Base-by-base conservation (phyloP, 2,113 vertebrate species). In the Entelurus aequoreus region DNA sequence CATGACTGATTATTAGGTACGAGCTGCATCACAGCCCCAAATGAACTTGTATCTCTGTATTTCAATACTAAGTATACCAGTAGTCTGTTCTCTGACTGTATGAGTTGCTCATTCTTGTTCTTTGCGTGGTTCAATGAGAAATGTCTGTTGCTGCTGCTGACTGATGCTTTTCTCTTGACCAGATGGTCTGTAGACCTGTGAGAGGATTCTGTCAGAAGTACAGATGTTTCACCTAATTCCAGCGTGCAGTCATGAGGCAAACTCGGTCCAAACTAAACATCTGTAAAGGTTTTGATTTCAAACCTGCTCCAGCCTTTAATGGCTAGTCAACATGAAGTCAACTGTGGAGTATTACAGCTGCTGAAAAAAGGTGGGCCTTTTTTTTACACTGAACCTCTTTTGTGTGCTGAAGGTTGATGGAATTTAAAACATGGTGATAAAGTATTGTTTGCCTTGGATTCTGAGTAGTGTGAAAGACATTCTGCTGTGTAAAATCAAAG, bases 261-360 rank as follows among this genome's bases (percentile, higher is more conserved):
- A 37, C 52, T 62, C 15, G 1, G 60, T 86, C 86, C 86, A 86
- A 87, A 48, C 66, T 63, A 84, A 84, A 83, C 82, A 76, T 71
- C 68, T 14, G 48, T 3, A 63, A 62, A 48, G 79, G 74, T 83
- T 78, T 85, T 75, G 78, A 81, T 84, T 87, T 87, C 81, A 84
- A 72, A 77, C 66, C 49, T 63, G 73, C 65, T 75, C 35, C 70
- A 83, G 72, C 76, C 79, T 80, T 82, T 80, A 86, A 86, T 84
- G 80, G 72, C 86, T 80, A 79, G 78, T 87, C 71, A 87, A 84
- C 83, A 86, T 68, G 49, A 64, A 82, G 78, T 81, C 81, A 81
- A 75, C 79, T 69, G 73, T 64, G 54, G 60, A 66, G 66, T 37
- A 68, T 74, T 72, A 72, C 74, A 78, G 71, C 76, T 76, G 70